Percentiles rank a stretch among this genome's conserved stretches.
phyloP scores from a whole-genome alignment of 2,113 vertebrate genomes.

The Balaenoptera acutorostrata region DNA sequence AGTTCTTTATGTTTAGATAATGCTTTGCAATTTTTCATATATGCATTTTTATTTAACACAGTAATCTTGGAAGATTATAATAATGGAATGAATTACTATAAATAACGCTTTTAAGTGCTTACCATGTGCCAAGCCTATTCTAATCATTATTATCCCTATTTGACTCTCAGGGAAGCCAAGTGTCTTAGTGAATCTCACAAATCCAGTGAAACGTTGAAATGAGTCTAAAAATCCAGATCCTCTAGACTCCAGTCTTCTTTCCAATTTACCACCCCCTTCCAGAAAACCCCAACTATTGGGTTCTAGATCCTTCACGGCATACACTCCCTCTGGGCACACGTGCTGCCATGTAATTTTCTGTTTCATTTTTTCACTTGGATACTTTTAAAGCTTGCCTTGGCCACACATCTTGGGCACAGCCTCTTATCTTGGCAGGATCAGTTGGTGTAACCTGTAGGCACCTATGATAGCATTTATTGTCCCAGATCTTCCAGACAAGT shows the following conservation, averaged over 20 bases:
- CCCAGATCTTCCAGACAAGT: not conserved
- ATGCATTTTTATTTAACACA: not conserved
- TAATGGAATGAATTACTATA: not conserved
- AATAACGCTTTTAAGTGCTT: not conserved
- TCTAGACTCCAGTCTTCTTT: not conserved
- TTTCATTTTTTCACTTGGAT: not conserved
- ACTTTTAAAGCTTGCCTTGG: not conserved
- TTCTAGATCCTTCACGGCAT: not conserved
- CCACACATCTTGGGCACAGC: not conserved
- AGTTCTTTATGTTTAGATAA: not conserved
- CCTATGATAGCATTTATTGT: not conserved
- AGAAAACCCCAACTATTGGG: not conserved
- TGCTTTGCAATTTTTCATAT: not conserved
- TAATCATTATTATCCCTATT: not conserved
- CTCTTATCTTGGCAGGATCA: not conserved
- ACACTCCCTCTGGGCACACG: not conserved
- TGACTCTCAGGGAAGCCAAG: not conserved
- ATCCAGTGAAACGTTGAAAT: not conserved
- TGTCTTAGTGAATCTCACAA: not conserved
- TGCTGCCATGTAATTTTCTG: not conserved
- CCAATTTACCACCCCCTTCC: not conserved
- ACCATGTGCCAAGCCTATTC: not conserved
- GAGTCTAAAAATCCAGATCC: not conserved
- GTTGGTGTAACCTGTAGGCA: not conserved
- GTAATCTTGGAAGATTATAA: not conserved